A percentile compares a stretch with the other conserved stretches of the same genome.
phyloP scores from a whole-genome alignment of 2,797 vertebrate genomes.

The Gastrophryne carolinensis region DNA sequence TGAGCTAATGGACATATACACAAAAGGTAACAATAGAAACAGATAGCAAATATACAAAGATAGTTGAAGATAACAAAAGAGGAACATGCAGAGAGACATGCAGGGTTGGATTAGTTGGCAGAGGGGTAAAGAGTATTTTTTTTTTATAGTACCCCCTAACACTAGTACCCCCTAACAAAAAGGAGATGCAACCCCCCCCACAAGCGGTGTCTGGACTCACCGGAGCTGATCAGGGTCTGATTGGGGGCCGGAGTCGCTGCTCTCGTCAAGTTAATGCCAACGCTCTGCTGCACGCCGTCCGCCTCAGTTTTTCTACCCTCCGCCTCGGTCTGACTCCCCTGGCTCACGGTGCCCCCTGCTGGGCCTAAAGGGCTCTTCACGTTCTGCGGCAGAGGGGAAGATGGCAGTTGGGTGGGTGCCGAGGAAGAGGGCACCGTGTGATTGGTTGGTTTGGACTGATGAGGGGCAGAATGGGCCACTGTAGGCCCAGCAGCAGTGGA shows the following conservation, averaged over 20 bases:
- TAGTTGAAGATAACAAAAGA: too few relatives aligned
- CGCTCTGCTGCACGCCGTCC: slow-evolving; percentile 67
- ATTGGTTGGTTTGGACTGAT: slow-evolving; percentile 62
- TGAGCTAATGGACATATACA: too few relatives aligned
- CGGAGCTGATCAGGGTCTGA: slow-evolving; percentile 77
- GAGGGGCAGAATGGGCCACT: slow-evolving; percentile 67
- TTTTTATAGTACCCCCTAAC: too few relatives aligned
- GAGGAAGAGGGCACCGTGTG: slow-evolving; percentile 61
- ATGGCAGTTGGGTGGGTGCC: slow-evolving; percentile 66
- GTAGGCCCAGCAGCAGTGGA: slow-evolving; percentile 66
- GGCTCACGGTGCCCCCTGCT: slow-evolving; percentile 61
- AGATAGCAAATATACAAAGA: too few relatives aligned
- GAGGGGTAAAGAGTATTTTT: too few relatives aligned
- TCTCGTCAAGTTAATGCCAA: slow-evolving; percentile 77
- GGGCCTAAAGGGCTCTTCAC: slow-evolving; percentile 61
- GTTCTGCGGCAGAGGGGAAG: slow-evolving; percentile 59
- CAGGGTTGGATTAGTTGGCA: too few relatives aligned
- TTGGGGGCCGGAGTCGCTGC: slow-evolving; percentile 74
- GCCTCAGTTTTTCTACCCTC: slow-evolving; percentile 73
- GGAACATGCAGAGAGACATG: too few relatives aligned
- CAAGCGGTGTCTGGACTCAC: slow-evolving; percentile 54
- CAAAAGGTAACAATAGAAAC: too few relatives aligned
- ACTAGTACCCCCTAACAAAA: too few relatives aligned
- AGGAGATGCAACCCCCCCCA: too few relatives aligned
- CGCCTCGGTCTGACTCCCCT: slow-evolving; percentile 75